Evolutionary conservation across 2,888 invertebrate species (phyloP).

Genomic region (Blomia tropicalis): DNA sequence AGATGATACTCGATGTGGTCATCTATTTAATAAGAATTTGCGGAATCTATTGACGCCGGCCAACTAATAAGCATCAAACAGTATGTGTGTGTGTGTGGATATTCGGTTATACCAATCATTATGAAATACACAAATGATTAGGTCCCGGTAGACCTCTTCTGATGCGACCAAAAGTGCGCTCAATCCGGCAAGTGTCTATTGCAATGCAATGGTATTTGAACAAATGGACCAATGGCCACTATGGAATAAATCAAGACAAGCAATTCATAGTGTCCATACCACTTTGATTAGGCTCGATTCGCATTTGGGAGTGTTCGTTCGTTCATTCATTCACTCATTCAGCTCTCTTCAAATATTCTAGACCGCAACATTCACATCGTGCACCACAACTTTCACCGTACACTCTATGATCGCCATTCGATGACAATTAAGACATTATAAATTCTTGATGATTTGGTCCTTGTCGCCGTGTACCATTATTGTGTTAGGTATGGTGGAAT

Average conservation of each 20-base stretch:
- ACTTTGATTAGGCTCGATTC: neutral
- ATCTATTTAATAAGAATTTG: neutral
- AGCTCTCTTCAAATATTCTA: no score
- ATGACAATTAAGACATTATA: conserved; percentile 13
- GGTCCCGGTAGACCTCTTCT: neutral
- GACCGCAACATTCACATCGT: no score
- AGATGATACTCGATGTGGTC: neutral
- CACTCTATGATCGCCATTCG: no score
- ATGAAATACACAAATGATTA: neutral
- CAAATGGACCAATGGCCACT: neutral
- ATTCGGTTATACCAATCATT: neutral
- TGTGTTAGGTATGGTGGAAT: neutral
- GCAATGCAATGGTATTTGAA: neutral
- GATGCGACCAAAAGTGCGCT: neutral
- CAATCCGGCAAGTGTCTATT: neutral
- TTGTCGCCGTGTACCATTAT: conserved; percentile 2
- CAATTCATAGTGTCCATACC: neutral
- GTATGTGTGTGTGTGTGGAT: neutral
- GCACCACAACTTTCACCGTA: no score
- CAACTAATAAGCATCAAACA: neutral
- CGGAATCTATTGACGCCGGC: neutral
- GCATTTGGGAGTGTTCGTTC: neutral
- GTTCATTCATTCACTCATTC: no score
- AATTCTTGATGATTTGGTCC: conserved; percentile 4
- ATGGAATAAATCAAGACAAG: neutral